Percentiles rank a stretch among this genome's conserved stretches.
Conservation (phyloP, 2,113 vertebrate genomes). For the Galbula dea region DNA sequence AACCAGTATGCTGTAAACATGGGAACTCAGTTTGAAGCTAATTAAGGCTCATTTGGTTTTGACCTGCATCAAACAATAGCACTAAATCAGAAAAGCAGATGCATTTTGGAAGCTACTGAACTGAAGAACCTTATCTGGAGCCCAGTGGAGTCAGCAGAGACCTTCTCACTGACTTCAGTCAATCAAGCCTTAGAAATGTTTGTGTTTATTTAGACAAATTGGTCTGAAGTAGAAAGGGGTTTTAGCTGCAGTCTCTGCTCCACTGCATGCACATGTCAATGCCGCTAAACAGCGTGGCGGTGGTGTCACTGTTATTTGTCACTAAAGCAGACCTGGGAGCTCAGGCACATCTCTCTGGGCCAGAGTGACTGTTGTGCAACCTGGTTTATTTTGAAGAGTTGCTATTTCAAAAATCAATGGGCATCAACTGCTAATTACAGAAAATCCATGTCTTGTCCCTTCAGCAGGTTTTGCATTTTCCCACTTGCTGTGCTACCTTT, state of each 20-base stretch:
- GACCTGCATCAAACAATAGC: slow-evolving; percentile 61
- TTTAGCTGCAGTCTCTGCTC: neutral
- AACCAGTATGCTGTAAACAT: slow-evolving; percentile 27
- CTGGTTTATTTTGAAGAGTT: neutral
- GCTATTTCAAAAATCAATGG: slow-evolving; percentile 60
- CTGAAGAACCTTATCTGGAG: slow-evolving; percentile 57
- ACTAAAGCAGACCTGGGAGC: neutral
- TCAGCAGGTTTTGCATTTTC: slow-evolving; percentile 5
- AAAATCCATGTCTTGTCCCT: slow-evolving; percentile 51
- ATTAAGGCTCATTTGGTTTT: slow-evolving; percentile 59
- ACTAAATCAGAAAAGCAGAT: slow-evolving; percentile 54
- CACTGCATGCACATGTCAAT: neutral
- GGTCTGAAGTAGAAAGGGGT: neutral
- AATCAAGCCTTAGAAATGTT: slow-evolving; percentile 23
- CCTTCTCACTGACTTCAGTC: slow-evolving; percentile 26
- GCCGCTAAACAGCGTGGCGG: neutral
- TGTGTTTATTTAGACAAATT: slow-evolving; percentile 16
- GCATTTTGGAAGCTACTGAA: slow-evolving; percentile 54
- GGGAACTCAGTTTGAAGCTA: slow-evolving; percentile 52
- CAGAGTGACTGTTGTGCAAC: neutral
- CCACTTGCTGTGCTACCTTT: neutral
- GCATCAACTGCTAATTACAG: slow-evolving; percentile 53
- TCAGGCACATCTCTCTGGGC: neutral
- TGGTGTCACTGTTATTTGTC: neutral
- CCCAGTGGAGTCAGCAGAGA: slow-evolving; percentile 50